Conservation (phyloP, 2,888 invertebrate species). For the Cynaeus angustus region DNA sequence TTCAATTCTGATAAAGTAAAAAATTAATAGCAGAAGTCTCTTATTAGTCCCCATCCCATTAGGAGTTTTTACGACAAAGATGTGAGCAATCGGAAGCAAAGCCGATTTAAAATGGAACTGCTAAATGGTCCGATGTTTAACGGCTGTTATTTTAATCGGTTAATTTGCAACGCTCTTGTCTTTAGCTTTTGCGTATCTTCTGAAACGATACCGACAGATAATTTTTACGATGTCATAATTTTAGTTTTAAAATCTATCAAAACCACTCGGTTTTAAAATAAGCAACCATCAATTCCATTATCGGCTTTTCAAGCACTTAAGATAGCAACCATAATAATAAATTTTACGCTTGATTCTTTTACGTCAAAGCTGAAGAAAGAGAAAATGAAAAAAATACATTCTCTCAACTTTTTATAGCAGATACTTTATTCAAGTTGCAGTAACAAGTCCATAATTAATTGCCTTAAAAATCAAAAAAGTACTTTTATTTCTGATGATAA, state of each 20-base stretch:
- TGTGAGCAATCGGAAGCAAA: slow-evolving; percentile 2
- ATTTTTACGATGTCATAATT: slow-evolving; percentile 25
- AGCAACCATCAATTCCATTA: slow-evolving; percentile 33
- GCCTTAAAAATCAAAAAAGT: too few relatives aligned
- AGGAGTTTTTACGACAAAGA: neutral
- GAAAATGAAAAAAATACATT: neutral
- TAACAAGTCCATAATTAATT: too few relatives aligned
- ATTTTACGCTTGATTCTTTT: slow-evolving; percentile 16
- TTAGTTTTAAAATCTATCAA: slow-evolving; percentile 28
- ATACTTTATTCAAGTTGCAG: too few relatives aligned
- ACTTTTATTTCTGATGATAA: too few relatives aligned
- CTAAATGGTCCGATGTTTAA: slow-evolving; percentile 4
- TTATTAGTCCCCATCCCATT: too few relatives aligned
- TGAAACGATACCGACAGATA: slow-evolving; percentile 23
- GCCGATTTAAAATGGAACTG: slow-evolving; percentile 4
- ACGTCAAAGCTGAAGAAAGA: slow-evolving; percentile 1
- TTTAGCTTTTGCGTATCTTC: neutral
- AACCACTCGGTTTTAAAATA: slow-evolving; percentile 19
- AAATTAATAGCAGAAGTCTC: too few relatives aligned
- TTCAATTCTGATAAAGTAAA: too few relatives aligned
- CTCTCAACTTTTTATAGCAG: too few relatives aligned
- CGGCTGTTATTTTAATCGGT: slow-evolving; percentile 15
- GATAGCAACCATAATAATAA: slow-evolving; percentile 23
- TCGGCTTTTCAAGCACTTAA: slow-evolving; percentile 18
- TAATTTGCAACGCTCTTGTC: slow-evolving; percentile 18